phyloP scores from a whole-genome alignment of 2,888 invertebrate species.

The Mimachlamys varia region DNA sequence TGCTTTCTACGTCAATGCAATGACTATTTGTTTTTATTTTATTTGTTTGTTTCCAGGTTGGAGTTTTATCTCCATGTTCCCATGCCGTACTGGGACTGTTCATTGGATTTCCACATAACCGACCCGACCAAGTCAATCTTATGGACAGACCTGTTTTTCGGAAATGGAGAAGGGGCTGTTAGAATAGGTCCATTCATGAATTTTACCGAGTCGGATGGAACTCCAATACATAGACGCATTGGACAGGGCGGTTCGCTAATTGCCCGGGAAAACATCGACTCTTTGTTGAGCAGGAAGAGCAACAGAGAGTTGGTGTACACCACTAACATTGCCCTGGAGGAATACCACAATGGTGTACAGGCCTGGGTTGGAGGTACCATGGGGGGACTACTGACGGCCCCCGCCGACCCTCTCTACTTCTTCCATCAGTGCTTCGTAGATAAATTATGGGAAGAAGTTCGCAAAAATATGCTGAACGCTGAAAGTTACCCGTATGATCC shows the following conservation, averaged over 20 bases:
- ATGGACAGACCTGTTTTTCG: not conserved
- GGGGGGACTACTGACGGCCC: constrained; percentile 38
- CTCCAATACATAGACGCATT: not conserved
- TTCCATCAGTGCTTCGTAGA: constrained; percentile 47
- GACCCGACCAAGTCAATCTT: constrained; percentile 37
- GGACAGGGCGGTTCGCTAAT: not conserved
- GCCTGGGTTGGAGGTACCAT: constrained; percentile 46
- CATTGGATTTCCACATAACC: constrained; percentile 54
- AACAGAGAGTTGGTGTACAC: not conserved
- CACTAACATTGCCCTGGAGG: constrained; percentile 38
- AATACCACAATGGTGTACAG: constrained; percentile 39
- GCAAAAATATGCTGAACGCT: not conserved
- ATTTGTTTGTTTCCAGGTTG: not conserved
- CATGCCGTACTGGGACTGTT: constrained; percentile 66
- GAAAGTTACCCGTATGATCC: not conserved
- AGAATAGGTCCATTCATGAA: not conserved
- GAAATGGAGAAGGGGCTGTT: not conserved
- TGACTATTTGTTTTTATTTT: not conserved
- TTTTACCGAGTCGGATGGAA: not conserved
- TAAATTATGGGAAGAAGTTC: constrained; percentile 44
- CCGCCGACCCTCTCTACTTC: constrained; percentile 48
- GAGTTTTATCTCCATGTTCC: constrained; percentile 51
- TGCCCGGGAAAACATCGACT: not conserved
- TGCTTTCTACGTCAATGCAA: too few species aligned
- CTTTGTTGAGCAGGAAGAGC: not conserved